Conservation (phyloP, 2,888 invertebrate genomes). For the Mythimna impura region DNA sequence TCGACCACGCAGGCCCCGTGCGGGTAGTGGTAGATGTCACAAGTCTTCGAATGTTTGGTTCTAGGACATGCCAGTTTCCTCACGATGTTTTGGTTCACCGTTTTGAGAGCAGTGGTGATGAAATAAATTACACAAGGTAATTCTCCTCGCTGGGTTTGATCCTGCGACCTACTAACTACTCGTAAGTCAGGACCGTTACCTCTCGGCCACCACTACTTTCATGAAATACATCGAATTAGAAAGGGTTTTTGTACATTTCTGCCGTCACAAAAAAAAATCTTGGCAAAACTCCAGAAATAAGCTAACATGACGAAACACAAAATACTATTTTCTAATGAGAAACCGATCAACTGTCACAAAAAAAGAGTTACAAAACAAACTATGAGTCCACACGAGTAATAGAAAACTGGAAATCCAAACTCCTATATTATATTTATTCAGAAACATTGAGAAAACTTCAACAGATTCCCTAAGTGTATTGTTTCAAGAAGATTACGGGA, state of each 20-base stretch:
- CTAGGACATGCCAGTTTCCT: too few relatives aligned
- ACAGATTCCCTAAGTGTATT: slow-evolving; percentile 60
- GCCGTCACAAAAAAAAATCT: neutral
- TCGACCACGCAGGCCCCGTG: too few relatives aligned
- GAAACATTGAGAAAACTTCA: slow-evolving; percentile 55
- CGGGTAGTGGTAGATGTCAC: too few relatives aligned
- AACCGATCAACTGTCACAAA: slow-evolving; percentile 30
- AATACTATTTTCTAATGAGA: slow-evolving; percentile 15
- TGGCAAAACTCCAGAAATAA: slow-evolving; percentile 28
- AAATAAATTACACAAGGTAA: too few relatives aligned
- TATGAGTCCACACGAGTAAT: slow-evolving; percentile 29
- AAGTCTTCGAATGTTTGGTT: too few relatives aligned
- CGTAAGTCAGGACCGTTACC: too few relatives aligned
- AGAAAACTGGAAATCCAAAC: slow-evolving; percentile 43
- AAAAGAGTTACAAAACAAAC: slow-evolving; percentile 19
- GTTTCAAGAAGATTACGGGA: slow-evolving; percentile 61
- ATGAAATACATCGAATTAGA: neutral
- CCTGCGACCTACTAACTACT: too few relatives aligned
- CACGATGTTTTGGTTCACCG: too few relatives aligned
- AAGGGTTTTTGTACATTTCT: neutral
- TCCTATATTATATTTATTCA: slow-evolving; percentile 35
- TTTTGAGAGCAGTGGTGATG: too few relatives aligned
- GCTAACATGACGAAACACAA: slow-evolving; percentile 2
- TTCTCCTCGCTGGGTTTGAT: too few relatives aligned
- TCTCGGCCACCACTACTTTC: too few relatives aligned